Conservation (phyloP, 2,888 invertebrate species). For the Dicranocentrus wangi region DNA sequence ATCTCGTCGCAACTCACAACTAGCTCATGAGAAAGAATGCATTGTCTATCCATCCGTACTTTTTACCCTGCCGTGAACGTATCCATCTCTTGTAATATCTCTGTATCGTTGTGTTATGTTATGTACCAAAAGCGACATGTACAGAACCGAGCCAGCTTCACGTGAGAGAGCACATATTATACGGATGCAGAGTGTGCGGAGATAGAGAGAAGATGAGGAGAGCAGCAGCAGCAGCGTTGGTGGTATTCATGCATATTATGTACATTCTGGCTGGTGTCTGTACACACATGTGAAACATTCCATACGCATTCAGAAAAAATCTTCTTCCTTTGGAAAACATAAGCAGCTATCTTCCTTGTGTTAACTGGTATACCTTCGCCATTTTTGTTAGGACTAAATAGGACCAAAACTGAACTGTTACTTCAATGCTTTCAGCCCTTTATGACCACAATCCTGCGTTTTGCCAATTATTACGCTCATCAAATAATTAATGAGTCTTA, state of each 20-base stretch:
- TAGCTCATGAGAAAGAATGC: slow-evolving; percentile 29
- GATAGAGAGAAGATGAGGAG: background rate
- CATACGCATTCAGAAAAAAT: slow-evolving; percentile 20
- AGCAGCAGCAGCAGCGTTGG: background rate
- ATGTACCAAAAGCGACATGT: too few relatives aligned
- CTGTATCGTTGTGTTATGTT: slow-evolving; percentile 24
- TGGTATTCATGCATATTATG: background rate
- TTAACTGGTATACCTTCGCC: slow-evolving; percentile 16
- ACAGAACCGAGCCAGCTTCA: too few relatives aligned
- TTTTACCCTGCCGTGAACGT: slow-evolving; percentile 37
- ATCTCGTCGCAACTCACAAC: slow-evolving; percentile 44
- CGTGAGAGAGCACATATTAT: too few relatives aligned
- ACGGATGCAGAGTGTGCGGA: too few relatives aligned
- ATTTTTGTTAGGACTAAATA: slow-evolving; percentile 26
- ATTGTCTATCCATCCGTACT: slow-evolving; percentile 49
- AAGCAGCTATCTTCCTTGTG: slow-evolving; percentile 20
- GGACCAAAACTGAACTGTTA: background rate
- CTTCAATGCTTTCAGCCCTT: background rate
- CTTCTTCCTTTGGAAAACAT: slow-evolving; percentile 21
- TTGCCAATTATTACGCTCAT: background rate
- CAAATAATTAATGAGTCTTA: slow-evolving; percentile 1
- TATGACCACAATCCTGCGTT: background rate
- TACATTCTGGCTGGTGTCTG: too few relatives aligned
- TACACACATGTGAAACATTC: slow-evolving; percentile 26
- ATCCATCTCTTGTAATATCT: slow-evolving; percentile 34